phyloP scores from a whole-genome alignment of 2,797 vertebrate genomes.

The Dendrocincla tyrannina region DNA sequence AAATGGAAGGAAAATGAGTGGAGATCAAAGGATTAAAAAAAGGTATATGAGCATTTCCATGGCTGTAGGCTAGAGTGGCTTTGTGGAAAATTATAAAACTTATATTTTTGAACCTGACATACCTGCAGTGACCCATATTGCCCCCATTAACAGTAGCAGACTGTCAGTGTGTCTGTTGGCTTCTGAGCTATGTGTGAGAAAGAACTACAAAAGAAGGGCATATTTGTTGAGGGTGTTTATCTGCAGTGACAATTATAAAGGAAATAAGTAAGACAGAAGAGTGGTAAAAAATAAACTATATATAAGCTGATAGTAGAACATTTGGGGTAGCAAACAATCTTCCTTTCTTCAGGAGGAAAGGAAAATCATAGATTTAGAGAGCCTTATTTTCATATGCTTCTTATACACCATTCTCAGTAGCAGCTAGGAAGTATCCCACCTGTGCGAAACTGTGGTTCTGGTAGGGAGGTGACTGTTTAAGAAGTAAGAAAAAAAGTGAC shows the following conservation, averaged over 20 bases:
- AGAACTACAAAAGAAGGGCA: background rate
- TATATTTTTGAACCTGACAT: background rate
- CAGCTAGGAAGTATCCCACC: background rate
- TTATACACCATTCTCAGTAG: background rate
- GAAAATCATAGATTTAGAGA: background rate
- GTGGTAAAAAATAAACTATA: background rate
- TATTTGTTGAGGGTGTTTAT: background rate
- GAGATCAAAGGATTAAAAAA: background rate
- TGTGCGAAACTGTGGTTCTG: background rate
- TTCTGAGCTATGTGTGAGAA: background rate
- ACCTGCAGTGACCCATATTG: background rate
- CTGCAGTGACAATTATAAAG: background rate
- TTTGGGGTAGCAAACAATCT: background rate
- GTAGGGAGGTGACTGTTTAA: background rate
- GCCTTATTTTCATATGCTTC: background rate
- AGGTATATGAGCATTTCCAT: background rate
- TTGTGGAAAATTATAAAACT: background rate
- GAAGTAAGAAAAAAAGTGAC: background rate
- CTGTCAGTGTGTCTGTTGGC: background rate
- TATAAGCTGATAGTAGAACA: background rate
- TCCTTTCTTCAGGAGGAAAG: background rate
- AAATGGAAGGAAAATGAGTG: background rate
- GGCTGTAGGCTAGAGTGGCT: background rate
- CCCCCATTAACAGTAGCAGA: background rate
- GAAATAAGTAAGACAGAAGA: background rate